Percentiles rank a stretch among this genome's conserved stretches.
phyloP scores from a whole-genome alignment of 2,888 invertebrate genomes.

The Philhelius pedissequus region DNA sequence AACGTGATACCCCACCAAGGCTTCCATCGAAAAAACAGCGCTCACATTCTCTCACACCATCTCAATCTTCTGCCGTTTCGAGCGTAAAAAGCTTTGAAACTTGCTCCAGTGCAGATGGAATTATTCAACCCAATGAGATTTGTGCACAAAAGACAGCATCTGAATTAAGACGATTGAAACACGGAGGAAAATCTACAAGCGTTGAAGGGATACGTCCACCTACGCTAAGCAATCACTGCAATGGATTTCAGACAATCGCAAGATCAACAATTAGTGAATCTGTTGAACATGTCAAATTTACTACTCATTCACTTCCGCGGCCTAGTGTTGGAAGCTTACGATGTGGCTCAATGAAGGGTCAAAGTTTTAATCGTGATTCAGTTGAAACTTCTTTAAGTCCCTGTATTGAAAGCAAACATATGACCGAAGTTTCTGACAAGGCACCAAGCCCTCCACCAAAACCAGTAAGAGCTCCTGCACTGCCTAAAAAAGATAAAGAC shows the following conservation, averaged over 20 bases:
- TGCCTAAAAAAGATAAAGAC: slow-evolving; percentile 74
- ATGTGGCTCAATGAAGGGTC: slow-evolving; percentile 79
- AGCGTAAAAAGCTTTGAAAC: slow-evolving; percentile 79
- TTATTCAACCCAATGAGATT: slow-evolving; percentile 79
- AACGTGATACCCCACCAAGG: slow-evolving; percentile 79
- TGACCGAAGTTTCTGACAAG: slow-evolving; percentile 81
- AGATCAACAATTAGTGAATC: slow-evolving; percentile 74
- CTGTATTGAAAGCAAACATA: slow-evolving; percentile 80
- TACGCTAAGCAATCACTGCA: slow-evolving; percentile 69
- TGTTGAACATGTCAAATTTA: slow-evolving; percentile 79
- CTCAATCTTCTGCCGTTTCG: slow-evolving; percentile 77
- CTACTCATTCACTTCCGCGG: slow-evolving; percentile 81
- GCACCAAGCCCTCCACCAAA: slow-evolving; percentile 81
- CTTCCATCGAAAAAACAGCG: slow-evolving; percentile 84
- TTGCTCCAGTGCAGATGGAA: slow-evolving; percentile 86
- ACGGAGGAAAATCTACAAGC: slow-evolving; percentile 65
- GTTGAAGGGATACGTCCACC: slow-evolving; percentile 51
- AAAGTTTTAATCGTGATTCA: slow-evolving; percentile 82
- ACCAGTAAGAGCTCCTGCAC: slow-evolving; percentile 83
- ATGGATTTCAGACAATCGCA: slow-evolving; percentile 77
- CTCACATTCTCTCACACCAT: slow-evolving; percentile 88
- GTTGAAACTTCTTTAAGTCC: slow-evolving; percentile 82
- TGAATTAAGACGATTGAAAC: slow-evolving; percentile 58
- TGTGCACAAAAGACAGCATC: slow-evolving; percentile 22
- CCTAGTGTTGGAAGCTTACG: slow-evolving; percentile 78